These are phyloP conservation scores for Chymomyza caudatula DNA, from an alignment of 2,888 invertebrate species.

Conservation along the genomic window DNA sequence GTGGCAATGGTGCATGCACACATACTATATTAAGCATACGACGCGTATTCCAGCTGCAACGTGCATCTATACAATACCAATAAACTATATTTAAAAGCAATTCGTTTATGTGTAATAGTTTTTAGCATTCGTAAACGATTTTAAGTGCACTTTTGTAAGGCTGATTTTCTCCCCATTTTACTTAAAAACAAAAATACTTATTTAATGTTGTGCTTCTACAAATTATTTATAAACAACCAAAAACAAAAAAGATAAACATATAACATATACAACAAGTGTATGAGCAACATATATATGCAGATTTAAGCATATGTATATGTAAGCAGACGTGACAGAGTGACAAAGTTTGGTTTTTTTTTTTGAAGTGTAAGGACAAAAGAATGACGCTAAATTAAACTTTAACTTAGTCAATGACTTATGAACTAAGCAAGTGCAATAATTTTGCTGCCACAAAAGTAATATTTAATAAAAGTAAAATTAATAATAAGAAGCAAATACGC, in stretches of 20 bases:
- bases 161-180: slow-evolving; percentile 73
- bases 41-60: slow-evolving; percentile 51
- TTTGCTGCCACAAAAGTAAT: no score
- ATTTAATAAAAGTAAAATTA: background rate
- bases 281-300: slow-evolving; percentile 11
- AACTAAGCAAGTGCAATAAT: no score
- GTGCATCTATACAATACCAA: background rate
- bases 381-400: no score
- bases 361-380: no score
- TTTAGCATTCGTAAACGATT: slow-evolving; percentile 56
- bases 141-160: slow-evolving; percentile 77
- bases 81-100: slow-evolving; percentile 56
- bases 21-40: slow-evolving; percentile 48
- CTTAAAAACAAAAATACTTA: slow-evolving; percentile 36
- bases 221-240: slow-evolving; percentile 14
- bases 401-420: no score
- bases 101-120: slow-evolving; percentile 44
- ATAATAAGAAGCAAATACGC: background rate
- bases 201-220: slow-evolving; percentile 77
- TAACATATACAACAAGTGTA: slow-evolving; percentile 25
- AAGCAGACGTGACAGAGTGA: no score
- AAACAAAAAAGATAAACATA: slow-evolving; percentile 7
- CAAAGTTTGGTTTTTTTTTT: no score
- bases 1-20: background rate
- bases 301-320: background rate